A percentile compares a stretch with the other conserved stretches of the same genome.
phyloP scores from a whole-genome alignment of 2,113 vertebrate species.

The Limanda limanda region DNA sequence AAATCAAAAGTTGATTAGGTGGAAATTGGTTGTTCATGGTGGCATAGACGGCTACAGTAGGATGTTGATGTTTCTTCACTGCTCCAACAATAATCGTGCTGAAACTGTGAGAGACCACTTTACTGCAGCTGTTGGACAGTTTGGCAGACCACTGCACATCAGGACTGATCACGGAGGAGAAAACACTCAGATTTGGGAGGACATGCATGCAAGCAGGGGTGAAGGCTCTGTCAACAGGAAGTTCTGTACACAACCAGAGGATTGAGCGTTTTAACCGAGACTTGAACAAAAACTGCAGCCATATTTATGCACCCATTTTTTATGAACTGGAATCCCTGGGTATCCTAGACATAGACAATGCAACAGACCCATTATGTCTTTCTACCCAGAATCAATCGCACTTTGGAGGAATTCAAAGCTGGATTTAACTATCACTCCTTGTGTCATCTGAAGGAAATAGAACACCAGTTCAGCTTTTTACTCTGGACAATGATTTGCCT shows the following conservation, averaged over 20 bases:
- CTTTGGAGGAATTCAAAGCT: neutral
- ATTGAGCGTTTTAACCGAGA: neutral
- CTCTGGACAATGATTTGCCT: neutral
- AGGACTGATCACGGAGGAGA: neutral
- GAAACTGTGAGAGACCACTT: neutral
- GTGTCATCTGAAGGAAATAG: neutral
- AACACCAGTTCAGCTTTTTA: constrained; percentile 1
- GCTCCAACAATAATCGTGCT: neutral
- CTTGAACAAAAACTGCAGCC: neutral
- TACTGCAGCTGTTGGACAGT: neutral
- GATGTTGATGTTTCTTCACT: neutral
- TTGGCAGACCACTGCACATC: neutral
- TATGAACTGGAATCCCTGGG: neutral
- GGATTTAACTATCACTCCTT: neutral
- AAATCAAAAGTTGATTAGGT: neutral
- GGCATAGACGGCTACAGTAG: neutral
- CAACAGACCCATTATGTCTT: constrained; percentile 1
- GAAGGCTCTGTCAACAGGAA: neutral
- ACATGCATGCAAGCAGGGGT: neutral
- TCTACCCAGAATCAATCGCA: neutral
- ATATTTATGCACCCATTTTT: constrained; percentile 1
- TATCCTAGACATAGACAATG: neutral
- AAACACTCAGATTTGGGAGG: neutral
- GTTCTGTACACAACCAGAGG: neutral
- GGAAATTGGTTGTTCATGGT: neutral